Evolutionary conservation across 2,797 vertebrate species (phyloP), one percentile per base, ranked within the genome.

Genomic region (Basileuterus tristriatus): DNA sequence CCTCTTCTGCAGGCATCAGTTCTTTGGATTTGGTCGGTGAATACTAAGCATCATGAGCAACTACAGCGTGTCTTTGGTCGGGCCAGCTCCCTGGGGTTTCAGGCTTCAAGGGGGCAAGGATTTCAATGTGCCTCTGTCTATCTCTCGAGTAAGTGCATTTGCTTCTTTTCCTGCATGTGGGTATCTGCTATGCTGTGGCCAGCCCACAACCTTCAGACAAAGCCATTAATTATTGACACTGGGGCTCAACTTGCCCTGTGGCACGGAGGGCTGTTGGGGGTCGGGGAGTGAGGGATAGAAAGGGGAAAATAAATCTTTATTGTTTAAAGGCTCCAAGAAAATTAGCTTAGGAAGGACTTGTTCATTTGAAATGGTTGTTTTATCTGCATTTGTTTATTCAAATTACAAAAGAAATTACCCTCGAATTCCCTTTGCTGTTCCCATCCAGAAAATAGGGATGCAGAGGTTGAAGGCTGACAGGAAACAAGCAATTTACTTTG

Each of bases 31-130:
- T 95, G 92, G 65, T 94, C 83, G 80, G 75, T 89, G 95, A 97
- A 34, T 70, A 72, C 32, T 75, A 96, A 98, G 95, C 97, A 98
- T 97, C 98, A 99, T 98, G 99, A 99, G 97, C 98, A 99, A 94
- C 98, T 99, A 99, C 98, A 99, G 92, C 2, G 98, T 99, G 93
- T 98, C 98, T 78, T 97, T 99, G 98, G 98, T 97, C 27, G 99
- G 99, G 90, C 99, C 99, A 3, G 99, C 99, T 95, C 99, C 99
- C 47, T 99, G 99, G 99, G 99, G 99, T 87, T 99, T 99, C 98
- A 98, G 99, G 83, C 99, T 99, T 93, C 99, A 99, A 97, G 99
- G 99, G 56, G 99, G 99, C 85, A 99, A 99, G 97, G 99, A 99
- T 98, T 99, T 99, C 98, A 99, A 99, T 97, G 98, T 99, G 98